Evolutionary conservation across 2,888 invertebrate species (phyloP), one percentile per base, ranked within the genome.

Genomic region (Tenodera sinensis): DNA sequence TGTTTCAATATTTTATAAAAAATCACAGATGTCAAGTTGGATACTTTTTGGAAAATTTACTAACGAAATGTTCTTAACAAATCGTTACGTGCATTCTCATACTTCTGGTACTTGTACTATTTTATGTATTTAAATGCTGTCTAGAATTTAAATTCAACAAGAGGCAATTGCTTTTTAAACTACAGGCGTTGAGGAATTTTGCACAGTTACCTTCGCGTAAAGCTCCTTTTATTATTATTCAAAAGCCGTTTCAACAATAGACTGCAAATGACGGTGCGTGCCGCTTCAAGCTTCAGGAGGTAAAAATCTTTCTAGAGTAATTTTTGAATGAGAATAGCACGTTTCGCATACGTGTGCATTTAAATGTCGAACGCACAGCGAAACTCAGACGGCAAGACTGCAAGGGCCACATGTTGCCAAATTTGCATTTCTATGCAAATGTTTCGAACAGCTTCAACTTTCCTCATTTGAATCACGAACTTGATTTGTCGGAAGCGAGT

Each of bases 11-110:
- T 42, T 12, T 42, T n/a, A n/a, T n/a, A n/a, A n/a, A n/a, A n/a
- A n/a, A n/a, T n/a, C n/a, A n/a, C 12, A 0, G 1, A 42, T 2
- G 12, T 42, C 1, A 12, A 12, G 1, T 42, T 12, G 1, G 1
- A 12, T 7, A 7, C 7, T 34, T 7, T 7, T 34, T 6, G 7
- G 34, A 34, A 9, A 42, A 12, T 12, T 6, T 42, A 42, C 12
- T 6, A 42, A 42, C 12, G 1, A 12, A 42, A 42, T 12, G 12
- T 12, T 6, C 42, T 42, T 42, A 42, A 6, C 12, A 12, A 12
- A 8, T n/a, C n/a, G n/a, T 34, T 34, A 30, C 30, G 4, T 4
- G 4, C 30, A 30, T 30, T 30, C 30, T 30, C 30, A 30, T 30
- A 30, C 30, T 30, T 30, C 12, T 12, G 12, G 12, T 42, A 42